Evolutionary conservation across 2,797 vertebrate genomes (phyloP).

Genomic region (Schizopygopsis pylzovi): DNA sequence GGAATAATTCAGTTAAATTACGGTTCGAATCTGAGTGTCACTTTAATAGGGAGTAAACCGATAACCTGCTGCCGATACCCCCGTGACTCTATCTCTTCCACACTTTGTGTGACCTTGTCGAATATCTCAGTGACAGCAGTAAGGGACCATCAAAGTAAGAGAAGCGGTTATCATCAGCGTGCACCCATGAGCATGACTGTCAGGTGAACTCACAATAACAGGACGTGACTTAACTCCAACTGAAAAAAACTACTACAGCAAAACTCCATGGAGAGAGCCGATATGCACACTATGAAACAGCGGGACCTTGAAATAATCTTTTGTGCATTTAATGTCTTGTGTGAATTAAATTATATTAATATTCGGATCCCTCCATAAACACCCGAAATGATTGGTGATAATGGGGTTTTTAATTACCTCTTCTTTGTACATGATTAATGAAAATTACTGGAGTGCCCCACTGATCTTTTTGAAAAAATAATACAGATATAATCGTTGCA

Average conservation of each 20-base stretch:
- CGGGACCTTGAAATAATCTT: slow-evolving; percentile 54
- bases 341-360: slow-evolving; percentile 68
- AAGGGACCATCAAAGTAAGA: slow-evolving; percentile 34
- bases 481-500: slow-evolving; percentile 79
- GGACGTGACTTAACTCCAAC: slow-evolving; percentile 10
- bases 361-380: slow-evolving; percentile 62
- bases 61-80: slow-evolving; percentile 39
- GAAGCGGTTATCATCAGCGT: slow-evolving; percentile 34
- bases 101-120: slow-evolving; percentile 6
- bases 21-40: slow-evolving; percentile 48
- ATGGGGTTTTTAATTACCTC: slow-evolving; percentile 80
- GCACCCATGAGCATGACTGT: slow-evolving; percentile 20
- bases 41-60: slow-evolving; percentile 60
- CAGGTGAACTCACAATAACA: not conserved
- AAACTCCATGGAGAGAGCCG: slow-evolving; percentile 19
- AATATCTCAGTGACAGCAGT: slow-evolving; percentile 38
- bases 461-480: slow-evolving; percentile 78
- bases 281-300: slow-evolving; percentile 2
- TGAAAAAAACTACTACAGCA: slow-evolving; percentile 15
- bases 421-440: slow-evolving; percentile 84
- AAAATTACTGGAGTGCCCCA: slow-evolving; percentile 79
- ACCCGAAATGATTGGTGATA: slow-evolving; percentile 72
- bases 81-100: slow-evolving; percentile 7
- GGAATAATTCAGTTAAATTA: slow-evolving; percentile 59
- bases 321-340: slow-evolving; percentile 58